phyloP scores from a whole-genome alignment of 2,797 vertebrate genomes.

The Hydrolagus colliei region DNA sequence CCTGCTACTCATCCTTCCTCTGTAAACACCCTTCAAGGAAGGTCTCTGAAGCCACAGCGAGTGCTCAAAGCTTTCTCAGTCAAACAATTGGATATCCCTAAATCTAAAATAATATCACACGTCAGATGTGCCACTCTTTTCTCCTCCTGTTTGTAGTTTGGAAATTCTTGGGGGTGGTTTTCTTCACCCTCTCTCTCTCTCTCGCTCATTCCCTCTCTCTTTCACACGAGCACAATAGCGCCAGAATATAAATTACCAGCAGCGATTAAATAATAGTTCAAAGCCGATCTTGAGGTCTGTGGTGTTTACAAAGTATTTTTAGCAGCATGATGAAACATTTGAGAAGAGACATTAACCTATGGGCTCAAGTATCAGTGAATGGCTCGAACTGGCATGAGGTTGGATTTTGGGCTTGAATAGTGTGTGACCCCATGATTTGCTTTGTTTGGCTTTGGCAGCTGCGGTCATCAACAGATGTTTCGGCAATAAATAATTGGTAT shows the following conservation, averaged over 20 bases:
- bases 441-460: constrained; percentile 66
- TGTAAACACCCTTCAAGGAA: background rate
- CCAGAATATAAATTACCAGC: constrained; percentile 61
- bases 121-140: constrained; percentile 61
- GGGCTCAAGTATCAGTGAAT: constrained; percentile 54
- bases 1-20: background rate
- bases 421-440: constrained; percentile 54
- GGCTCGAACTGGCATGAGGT: constrained; percentile 54
- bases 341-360: constrained; percentile 51
- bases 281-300: constrained; percentile 54
- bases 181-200: constrained; percentile 38
- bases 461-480: constrained; percentile 74
- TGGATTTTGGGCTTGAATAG: constrained; percentile 53
- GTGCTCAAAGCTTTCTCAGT: constrained; percentile 10
- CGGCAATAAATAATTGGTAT: constrained; percentile 70
- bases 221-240: constrained; percentile 53
- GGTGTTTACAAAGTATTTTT: constrained; percentile 60
- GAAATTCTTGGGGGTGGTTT: constrained; percentile 11
- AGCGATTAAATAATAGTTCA: constrained; percentile 68
- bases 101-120: constrained; percentile 58
- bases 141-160: constrained; percentile 38
- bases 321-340: constrained; percentile 45
- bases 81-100: constrained; percentile 17
- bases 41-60: background rate
- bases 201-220: constrained; percentile 36